phyloP scores from a whole-genome alignment of 2,113 vertebrate species.

The Protobothrops mucrosquamatus region DNA sequence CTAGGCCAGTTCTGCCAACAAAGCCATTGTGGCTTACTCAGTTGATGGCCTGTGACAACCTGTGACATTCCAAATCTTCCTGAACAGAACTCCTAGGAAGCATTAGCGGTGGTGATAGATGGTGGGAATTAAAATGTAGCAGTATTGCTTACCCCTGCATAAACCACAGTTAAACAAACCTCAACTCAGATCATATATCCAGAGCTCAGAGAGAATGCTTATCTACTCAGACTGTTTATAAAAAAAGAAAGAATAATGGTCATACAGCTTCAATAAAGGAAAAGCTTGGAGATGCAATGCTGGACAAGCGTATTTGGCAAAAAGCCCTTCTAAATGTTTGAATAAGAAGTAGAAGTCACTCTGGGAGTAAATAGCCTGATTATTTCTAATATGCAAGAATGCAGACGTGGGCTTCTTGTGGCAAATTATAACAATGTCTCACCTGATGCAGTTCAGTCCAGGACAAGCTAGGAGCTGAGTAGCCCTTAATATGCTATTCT shows the following conservation, averaged over 20 bases:
- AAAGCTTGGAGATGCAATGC: not conserved
- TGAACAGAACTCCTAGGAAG: not conserved
- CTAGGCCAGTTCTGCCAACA: not conserved
- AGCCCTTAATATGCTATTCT: not conserved
- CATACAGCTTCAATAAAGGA: not conserved
- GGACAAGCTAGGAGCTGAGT: not conserved
- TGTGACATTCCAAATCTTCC: not conserved
- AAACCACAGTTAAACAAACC: not conserved
- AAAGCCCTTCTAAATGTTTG: not conserved
- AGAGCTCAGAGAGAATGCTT: not conserved
- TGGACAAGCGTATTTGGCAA: not conserved
- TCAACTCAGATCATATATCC: not conserved
- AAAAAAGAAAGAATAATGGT: not conserved
- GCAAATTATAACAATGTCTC: not conserved
- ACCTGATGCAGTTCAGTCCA: not conserved
- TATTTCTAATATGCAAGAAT: not conserved
- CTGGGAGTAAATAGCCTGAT: not conserved
- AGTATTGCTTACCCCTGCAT: not conserved
- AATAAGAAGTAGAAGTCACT: not conserved
- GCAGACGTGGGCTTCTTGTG: not conserved
- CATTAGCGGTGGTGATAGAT: not conserved
- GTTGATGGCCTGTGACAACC: not conserved
- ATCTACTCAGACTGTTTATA: not conserved
- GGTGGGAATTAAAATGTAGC: not conserved
- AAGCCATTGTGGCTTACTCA: not conserved